Conservation (phyloP, 2,888 invertebrate species). For the Caenorhabditis sulstoni region DNA sequence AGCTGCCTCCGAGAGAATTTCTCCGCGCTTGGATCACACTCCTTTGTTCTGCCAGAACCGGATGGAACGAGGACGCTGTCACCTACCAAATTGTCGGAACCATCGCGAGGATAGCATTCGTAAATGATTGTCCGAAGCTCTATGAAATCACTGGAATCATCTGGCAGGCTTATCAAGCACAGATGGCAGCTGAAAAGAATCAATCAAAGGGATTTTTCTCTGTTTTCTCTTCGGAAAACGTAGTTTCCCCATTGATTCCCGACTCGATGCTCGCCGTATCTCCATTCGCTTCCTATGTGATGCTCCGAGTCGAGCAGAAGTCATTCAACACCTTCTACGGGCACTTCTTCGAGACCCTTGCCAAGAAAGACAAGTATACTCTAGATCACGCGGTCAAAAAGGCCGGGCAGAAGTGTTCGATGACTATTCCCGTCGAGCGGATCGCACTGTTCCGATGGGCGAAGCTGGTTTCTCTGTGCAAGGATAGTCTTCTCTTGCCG, state of each 20-base stretch:
- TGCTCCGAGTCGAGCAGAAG: constrained; percentile 72
- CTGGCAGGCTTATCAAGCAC: constrained; percentile 69
- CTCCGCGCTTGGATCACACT: constrained; percentile 65
- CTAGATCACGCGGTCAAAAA: constrained; percentile 73
- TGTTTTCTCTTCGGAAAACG: constrained; percentile 67
- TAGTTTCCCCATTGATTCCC: constrained; percentile 73
- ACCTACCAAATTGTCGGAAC: constrained; percentile 60
- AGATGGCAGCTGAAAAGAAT: constrained; percentile 59
- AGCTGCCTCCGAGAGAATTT: constrained; percentile 52
- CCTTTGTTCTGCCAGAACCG: constrained; percentile 54
- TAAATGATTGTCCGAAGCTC: constrained; percentile 65
- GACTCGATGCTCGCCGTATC: constrained; percentile 55
- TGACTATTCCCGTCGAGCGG: constrained; percentile 66
- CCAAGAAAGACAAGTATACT: constrained; percentile 70
- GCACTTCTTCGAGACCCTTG: constrained; percentile 66
- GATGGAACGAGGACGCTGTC: constrained; percentile 66
- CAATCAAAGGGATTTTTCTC: constrained; percentile 71
- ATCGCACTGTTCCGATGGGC: constrained; percentile 75
- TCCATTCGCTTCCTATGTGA: constrained; percentile 73
- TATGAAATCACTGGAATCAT: constrained; percentile 68
- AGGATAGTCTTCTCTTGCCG: constrained; percentile 64
- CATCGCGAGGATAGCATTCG: constrained; percentile 70
- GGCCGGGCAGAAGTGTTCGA: constrained; percentile 71
- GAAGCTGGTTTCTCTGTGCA: constrained; percentile 43
- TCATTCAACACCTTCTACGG: constrained; percentile 68